phyloP scores from a whole-genome alignment of 1,140 invertebrate genomes.

The Macrosteles quadrilineatus region DNA sequence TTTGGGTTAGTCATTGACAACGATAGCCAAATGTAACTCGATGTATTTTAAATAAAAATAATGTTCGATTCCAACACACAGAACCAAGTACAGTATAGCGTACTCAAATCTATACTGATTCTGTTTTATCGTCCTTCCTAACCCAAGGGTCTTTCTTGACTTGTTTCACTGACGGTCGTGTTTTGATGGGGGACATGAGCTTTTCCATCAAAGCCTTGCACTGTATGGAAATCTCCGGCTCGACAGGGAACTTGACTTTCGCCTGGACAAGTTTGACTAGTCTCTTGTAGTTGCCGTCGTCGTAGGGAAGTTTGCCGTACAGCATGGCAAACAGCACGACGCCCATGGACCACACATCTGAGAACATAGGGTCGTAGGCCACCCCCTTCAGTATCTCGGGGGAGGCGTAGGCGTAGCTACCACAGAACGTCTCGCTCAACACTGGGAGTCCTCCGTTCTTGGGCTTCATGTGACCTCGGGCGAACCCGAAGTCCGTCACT shows the following conservation, averaged over 20 bases:
- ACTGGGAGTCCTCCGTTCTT: slow-evolving; percentile 49
- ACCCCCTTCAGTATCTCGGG: slow-evolving; percentile 77
- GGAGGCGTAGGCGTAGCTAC: slow-evolving; percentile 79
- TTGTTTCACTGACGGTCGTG: slow-evolving; percentile 59
- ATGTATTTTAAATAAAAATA: no score
- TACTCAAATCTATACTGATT: no score
- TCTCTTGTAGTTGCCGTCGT: slow-evolving; percentile 72
- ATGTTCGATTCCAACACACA: no score
- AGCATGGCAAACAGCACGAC: slow-evolving; percentile 80
- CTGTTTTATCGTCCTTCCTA: no score
- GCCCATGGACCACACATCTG: slow-evolving; percentile 79
- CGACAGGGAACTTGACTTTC: no score
- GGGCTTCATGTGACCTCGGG: slow-evolving; percentile 62
- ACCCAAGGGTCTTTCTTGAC: slow-evolving; percentile 69
- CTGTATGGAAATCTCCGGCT: slow-evolving; percentile 53
- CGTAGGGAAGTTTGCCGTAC: slow-evolving; percentile 77
- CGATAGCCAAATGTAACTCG: no score
- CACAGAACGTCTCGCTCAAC: slow-evolving; percentile 76
- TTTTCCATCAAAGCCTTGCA: slow-evolving; percentile 68
- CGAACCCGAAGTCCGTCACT: slow-evolving; percentile 91
- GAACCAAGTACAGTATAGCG: no score
- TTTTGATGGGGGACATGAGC: slow-evolving; percentile 65
- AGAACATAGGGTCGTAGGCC: slow-evolving; percentile 71
- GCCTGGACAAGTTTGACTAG: no score
- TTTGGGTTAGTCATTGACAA: no score